Percentiles rank a stretch among this genome's conserved stretches.
Evolutionary conservation across 2,113 vertebrate genomes (phyloP).

Genomic region (Aspidoscelis tigris): DNA sequence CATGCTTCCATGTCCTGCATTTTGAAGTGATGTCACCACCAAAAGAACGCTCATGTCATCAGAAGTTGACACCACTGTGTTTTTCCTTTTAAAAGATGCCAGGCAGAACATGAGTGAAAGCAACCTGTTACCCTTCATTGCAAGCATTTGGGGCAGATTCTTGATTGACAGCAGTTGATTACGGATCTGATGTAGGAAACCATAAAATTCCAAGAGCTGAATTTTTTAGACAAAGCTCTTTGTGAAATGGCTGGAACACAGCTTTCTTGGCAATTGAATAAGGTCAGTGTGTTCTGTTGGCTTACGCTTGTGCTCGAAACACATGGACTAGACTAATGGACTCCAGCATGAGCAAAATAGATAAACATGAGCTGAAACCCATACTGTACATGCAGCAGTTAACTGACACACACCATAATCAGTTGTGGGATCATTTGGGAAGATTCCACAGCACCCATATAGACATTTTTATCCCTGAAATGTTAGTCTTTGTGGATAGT

Average conservation of each 20-base stretch:
- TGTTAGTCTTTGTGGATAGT: background rate
- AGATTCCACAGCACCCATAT: background rate
- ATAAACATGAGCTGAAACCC: constrained; percentile 5
- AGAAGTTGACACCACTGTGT: no score
- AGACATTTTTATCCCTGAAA: background rate
- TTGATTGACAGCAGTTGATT: constrained; percentile 27
- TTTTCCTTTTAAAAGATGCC: no score
- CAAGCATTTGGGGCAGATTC: background rate
- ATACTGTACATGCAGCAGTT: background rate
- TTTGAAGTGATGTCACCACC: no score
- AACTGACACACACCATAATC: background rate
- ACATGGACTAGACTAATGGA: constrained; percentile 11
- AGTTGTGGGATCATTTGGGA: background rate
- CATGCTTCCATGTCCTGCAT: no score
- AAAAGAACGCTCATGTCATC: no score
- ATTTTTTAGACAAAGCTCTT: background rate
- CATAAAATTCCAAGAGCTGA: constrained; percentile 9
- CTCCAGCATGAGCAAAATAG: background rate
- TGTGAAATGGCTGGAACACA: constrained; percentile 11
- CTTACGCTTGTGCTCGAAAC: background rate
- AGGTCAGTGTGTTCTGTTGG: background rate
- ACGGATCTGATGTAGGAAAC: background rate
- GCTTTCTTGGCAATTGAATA: background rate
- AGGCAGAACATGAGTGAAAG: background rate
- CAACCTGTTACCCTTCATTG: background rate